A percentile compares a stretch with the other conserved stretches of the same genome.
Conservation (phyloP, 1,140 invertebrate species). For the Belonocnema kinseyi region DNA sequence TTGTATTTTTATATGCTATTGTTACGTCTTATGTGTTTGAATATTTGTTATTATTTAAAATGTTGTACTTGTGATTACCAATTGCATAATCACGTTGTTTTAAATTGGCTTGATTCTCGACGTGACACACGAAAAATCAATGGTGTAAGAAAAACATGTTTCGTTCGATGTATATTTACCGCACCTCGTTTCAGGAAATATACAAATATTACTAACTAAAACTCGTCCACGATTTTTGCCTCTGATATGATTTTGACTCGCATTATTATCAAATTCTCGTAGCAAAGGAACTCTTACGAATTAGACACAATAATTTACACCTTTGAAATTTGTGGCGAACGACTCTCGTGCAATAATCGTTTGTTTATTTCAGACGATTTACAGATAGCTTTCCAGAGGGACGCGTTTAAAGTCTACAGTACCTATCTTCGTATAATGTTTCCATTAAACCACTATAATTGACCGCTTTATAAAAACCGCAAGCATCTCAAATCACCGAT, state of each 20-base stretch:
- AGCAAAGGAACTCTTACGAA: constrained; percentile 8
- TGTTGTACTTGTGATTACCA: too few species aligned
- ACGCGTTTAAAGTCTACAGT: constrained; percentile 69
- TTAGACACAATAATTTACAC: constrained; percentile 56
- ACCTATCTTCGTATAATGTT: constrained; percentile 67
- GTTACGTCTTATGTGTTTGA: too few species aligned
- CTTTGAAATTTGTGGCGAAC: constrained; percentile 59
- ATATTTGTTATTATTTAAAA: too few species aligned
- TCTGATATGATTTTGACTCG: background rate
- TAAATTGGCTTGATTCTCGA: constrained; percentile 56
- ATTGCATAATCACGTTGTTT: constrained; percentile 22
- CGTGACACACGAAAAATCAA: constrained; percentile 52
- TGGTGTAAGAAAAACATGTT: constrained; percentile 61
- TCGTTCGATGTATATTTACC: background rate
- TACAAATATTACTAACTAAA: constrained; percentile 46
- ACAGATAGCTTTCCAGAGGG: constrained; percentile 74
- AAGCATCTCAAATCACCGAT: constrained; percentile 53
- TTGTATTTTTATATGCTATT: too few species aligned
- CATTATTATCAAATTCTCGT: background rate
- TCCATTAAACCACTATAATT: constrained; percentile 61
- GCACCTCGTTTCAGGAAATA: constrained; percentile 36
- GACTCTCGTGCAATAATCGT: constrained; percentile 67
- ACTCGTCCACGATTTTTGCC: constrained; percentile 42
- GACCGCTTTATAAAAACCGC: constrained; percentile 60
- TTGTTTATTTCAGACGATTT: constrained; percentile 76